Evolutionary conservation across 2,113 vertebrate genomes (phyloP).

Genomic region (Hyaena hyaena): DNA sequence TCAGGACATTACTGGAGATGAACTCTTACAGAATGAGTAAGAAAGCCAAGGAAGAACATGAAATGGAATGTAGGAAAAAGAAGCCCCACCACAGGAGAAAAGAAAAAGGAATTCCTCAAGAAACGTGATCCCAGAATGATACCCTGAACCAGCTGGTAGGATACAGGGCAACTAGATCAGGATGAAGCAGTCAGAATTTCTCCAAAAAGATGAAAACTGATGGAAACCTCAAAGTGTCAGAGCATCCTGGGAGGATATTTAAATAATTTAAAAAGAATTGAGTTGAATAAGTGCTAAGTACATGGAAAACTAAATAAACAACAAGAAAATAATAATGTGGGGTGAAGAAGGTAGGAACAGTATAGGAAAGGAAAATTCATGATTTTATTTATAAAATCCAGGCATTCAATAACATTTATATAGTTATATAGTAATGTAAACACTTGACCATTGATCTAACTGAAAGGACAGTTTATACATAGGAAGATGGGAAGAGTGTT

Average conservation of each 20-base stretch:
- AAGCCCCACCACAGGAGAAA: background rate
- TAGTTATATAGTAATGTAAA: background rate
- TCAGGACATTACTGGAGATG: background rate
- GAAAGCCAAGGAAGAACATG: background rate
- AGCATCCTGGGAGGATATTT: background rate
- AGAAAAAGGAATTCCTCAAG: background rate
- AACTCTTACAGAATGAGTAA: conserved; percentile 4
- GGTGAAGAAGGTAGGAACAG: background rate
- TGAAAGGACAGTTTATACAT: background rate
- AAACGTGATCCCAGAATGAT: background rate
- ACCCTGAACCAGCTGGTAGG: background rate
- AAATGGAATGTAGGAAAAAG: background rate
- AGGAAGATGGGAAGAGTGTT: background rate
- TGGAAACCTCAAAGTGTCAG: background rate
- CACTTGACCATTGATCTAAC: background rate
- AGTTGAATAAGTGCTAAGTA: conserved; percentile 30
- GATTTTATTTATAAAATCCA: background rate
- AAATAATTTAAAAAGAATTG: background rate
- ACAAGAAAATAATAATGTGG: background rate
- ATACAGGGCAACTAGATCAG: background rate
- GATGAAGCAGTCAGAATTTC: background rate
- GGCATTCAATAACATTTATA: background rate
- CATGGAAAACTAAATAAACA: conserved; percentile 27
- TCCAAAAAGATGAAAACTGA: conserved; percentile 1
- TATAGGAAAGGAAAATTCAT: background rate